Evolutionary conservation across 2,888 invertebrate genomes (phyloP).

Genomic region (Rutpela maculata): DNA sequence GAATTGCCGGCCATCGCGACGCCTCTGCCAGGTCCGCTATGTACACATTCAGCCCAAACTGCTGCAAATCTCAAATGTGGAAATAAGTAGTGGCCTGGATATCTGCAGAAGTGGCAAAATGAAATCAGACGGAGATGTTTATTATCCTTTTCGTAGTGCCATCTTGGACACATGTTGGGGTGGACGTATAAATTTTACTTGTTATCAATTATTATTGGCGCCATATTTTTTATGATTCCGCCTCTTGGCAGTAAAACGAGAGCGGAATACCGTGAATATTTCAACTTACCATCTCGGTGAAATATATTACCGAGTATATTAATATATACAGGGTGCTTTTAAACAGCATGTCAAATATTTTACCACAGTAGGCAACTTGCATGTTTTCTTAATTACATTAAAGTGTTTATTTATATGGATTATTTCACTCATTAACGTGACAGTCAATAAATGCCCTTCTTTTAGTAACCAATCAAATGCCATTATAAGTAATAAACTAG

Average conservation of each 20-base stretch:
- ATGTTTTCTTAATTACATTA: too few species aligned
- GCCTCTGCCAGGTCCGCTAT: slow-evolving; percentile 8
- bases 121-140: slow-evolving; percentile 41
- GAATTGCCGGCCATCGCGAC: background rate
- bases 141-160: slow-evolving; percentile 24
- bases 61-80: slow-evolving; percentile 54
- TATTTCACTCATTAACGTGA: too few species aligned
- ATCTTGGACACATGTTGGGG: slow-evolving; percentile 19
- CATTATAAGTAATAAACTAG: too few species aligned
- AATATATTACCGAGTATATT: too few species aligned
- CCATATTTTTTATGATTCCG: background rate
- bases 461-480: too few species aligned
- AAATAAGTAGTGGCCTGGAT: slow-evolving; percentile 48
- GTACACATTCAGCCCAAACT: slow-evolving; percentile 24
- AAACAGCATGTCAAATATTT: too few species aligned
- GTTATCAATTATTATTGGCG: slow-evolving; percentile 34
- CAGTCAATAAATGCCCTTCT: too few species aligned
- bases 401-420: too few species aligned
- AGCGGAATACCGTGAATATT: too few species aligned
- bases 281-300: too few species aligned
- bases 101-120: slow-evolving; percentile 51
- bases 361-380: too few species aligned
- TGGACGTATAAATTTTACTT: slow-evolving; percentile 25
- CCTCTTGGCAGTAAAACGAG: background rate
- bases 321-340: too few species aligned